These are phyloP conservation scores for Opisthocomus hoazin DNA, from an alignment of 2,113 vertebrate genomes.

Conservation along the genomic window DNA sequence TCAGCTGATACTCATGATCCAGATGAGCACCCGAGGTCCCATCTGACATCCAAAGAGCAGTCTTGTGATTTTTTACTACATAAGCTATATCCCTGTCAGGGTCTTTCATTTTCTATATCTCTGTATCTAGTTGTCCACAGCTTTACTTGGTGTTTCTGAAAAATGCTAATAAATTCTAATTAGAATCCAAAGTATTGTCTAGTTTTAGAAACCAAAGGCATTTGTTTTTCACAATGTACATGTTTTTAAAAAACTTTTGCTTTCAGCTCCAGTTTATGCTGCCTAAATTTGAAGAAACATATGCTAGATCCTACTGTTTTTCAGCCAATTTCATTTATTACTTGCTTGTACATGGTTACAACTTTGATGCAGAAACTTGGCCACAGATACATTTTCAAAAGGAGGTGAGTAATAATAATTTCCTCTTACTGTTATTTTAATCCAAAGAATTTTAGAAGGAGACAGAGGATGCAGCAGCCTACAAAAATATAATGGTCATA, in stretches of 20 bases:
- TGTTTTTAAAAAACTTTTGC: neutral
- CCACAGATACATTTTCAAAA: slow-evolving; percentile 81
- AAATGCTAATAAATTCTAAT: neutral
- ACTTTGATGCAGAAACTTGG: slow-evolving; percentile 84
- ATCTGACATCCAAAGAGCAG: no score
- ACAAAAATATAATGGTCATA: neutral
- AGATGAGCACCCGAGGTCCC: no score
- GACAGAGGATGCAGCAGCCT: neutral
- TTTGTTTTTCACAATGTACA: neutral
- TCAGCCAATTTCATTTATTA: slow-evolving; percentile 84
- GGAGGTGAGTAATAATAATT: slow-evolving; percentile 71
- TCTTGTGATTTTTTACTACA: neutral
- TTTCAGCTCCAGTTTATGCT: slow-evolving; percentile 76
- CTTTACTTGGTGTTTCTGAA: neutral
- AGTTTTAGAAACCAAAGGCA: neutral
- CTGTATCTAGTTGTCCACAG: neutral
- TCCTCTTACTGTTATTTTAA: neutral
- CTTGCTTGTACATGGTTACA: slow-evolving; percentile 84
- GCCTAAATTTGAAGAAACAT: slow-evolving; percentile 61
- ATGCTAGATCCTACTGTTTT: slow-evolving; percentile 85
- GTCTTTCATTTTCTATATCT: neutral
- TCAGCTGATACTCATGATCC: no score
- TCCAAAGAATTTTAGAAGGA: neutral
- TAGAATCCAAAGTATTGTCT: neutral
- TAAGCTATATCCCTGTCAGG: neutral